A percentile compares a stretch with the other conserved stretches of the same genome.
Evolutionary conservation across 23 tunicate species (phyloP).

Genomic region (Oikopleura dioica): DNA sequence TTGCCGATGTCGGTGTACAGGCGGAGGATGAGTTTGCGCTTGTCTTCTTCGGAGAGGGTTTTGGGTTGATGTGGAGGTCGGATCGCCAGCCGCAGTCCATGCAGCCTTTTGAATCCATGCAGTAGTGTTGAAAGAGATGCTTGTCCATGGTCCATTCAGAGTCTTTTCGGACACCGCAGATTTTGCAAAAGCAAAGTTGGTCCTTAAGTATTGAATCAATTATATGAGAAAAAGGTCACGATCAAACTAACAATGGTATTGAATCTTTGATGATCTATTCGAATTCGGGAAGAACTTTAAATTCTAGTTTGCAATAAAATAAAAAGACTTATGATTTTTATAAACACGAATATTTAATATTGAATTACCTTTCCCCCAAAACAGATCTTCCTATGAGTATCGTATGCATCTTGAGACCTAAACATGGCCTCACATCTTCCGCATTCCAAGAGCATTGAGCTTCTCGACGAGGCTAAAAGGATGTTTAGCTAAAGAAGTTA

Average conservation of each 20-base stretch:
- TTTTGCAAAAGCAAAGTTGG: neutral
- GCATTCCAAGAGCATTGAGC: too few relatives aligned
- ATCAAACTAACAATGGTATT: too few relatives aligned
- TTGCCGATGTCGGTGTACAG: neutral
- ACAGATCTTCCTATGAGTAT: neutral
- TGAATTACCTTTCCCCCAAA: slow-evolving; percentile 2
- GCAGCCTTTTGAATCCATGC: neutral
- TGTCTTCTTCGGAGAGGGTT: slow-evolving; percentile 24
- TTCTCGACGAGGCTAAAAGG: too few relatives aligned
- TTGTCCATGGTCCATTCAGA: neutral
- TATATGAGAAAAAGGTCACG: too few relatives aligned
- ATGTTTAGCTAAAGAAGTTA: too few relatives aligned
- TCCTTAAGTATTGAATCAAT: too few relatives aligned
- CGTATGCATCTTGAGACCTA: neutral
- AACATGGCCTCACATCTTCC: neutral
- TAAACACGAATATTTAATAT: neutral
- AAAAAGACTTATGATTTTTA: neutral
- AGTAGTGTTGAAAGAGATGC: slow-evolving; percentile 5
- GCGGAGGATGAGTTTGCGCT: neutral
- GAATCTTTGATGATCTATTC: too few relatives aligned
- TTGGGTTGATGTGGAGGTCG: slow-evolving; percentile 18
- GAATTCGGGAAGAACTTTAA: too few relatives aligned
- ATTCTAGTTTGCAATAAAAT: too few relatives aligned
- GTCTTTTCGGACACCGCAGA: slow-evolving; percentile 2
- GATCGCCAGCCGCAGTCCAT: slow-evolving; percentile 19